Evolutionary conservation across 2,113 vertebrate genomes (phyloP).

Genomic region (Notothenia coriiceps): DNA sequence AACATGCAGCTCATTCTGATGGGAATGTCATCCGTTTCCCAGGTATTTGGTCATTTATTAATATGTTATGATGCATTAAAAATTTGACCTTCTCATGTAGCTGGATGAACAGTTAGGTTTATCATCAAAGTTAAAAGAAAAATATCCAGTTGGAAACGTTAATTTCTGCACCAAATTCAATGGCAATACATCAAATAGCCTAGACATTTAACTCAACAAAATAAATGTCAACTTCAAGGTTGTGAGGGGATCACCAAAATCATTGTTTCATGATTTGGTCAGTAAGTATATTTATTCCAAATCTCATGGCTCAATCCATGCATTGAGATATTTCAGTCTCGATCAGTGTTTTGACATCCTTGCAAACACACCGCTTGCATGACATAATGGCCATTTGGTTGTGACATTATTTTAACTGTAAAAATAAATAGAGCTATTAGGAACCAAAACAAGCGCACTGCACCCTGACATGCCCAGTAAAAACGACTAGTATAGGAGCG

Average conservation of each 20-base stretch:
- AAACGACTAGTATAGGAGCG: conserved; percentile 46
- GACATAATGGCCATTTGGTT: neutral
- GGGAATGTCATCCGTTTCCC: neutral
- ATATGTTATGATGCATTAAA: neutral
- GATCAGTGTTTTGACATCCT: neutral
- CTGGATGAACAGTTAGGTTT: neutral
- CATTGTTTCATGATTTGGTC: neutral
- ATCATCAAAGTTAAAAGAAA: neutral
- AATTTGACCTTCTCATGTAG: neutral
- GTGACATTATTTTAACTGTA: conserved; percentile 10
- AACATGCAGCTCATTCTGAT: neutral
- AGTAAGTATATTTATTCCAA: neutral
- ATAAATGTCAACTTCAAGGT: neutral
- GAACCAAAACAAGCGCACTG: neutral
- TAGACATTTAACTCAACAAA: too few relatives aligned
- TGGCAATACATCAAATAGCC: neutral
- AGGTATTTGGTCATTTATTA: neutral
- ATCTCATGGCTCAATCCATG: neutral
- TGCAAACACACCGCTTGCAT: neutral
- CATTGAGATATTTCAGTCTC: neutral
- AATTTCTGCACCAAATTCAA: neutral
- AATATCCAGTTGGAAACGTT: neutral
- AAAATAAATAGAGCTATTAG: neutral
- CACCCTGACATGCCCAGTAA: conserved; percentile 29
- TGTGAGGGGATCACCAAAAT: neutral